Conservation (phyloP, 2,797 vertebrate species). For the Sphaeramia orbicularis region DNA sequence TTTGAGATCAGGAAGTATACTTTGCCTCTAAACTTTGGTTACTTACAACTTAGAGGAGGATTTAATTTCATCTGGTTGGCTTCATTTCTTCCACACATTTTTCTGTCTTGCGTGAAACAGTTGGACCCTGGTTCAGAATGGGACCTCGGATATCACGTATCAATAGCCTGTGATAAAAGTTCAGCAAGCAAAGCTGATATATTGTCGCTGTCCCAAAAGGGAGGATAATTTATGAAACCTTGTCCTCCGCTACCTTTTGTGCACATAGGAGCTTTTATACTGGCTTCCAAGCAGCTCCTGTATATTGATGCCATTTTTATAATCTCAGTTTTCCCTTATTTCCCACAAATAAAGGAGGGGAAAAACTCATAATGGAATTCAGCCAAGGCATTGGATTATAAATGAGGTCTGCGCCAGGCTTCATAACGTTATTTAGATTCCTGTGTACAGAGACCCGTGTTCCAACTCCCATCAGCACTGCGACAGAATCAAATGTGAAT, state of each 20-base stretch:
- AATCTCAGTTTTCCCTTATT: slow-evolving; percentile 88
- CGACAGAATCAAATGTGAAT: slow-evolving; percentile 97
- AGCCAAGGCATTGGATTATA: slow-evolving; percentile 96
- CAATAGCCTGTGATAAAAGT: slow-evolving; percentile 75
- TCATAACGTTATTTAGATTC: slow-evolving; percentile 98
- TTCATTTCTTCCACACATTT: slow-evolving; percentile 14
- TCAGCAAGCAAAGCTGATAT: slow-evolving; percentile 73
- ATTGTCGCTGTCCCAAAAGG: slow-evolving; percentile 67
- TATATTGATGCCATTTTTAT: slow-evolving; percentile 83
- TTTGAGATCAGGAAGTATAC: slow-evolving; percentile 54
- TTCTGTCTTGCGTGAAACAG: slow-evolving; percentile 55
- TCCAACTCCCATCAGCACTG: slow-evolving; percentile 96
- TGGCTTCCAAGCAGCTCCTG: slow-evolving; percentile 66
- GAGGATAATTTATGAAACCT: slow-evolving; percentile 77
- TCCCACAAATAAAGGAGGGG: slow-evolving; percentile 79
- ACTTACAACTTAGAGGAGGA: slow-evolving; percentile 41
- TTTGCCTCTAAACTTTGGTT: slow-evolving; percentile 42
- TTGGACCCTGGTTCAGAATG: slow-evolving; percentile 56
- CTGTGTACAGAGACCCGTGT: slow-evolving; percentile 92
- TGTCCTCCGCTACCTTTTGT: slow-evolving; percentile 75
- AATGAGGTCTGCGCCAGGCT: slow-evolving; percentile 97
- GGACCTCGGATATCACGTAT: slow-evolving; percentile 68
- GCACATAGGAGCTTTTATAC: slow-evolving; percentile 65
- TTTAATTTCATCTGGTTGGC: slow-evolving; percentile 56
- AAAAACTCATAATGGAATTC: slow-evolving; percentile 89